Conservation (phyloP, 2,113 vertebrate genomes). For the Spizaetus ornatus region DNA sequence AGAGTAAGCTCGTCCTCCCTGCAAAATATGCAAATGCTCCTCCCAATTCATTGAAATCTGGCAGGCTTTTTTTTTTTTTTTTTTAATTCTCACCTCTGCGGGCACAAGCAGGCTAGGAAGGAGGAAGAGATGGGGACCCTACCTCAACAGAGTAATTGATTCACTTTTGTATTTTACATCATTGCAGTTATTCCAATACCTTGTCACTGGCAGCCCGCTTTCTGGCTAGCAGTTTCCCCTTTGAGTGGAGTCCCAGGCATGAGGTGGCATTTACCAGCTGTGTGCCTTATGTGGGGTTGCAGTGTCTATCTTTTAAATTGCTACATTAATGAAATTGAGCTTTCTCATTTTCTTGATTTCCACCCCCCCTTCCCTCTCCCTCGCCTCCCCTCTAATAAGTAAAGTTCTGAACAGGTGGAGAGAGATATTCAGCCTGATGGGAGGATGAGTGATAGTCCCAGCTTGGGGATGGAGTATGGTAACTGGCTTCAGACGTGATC, state of each 20-base stretch:
- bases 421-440: background rate
- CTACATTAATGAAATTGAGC: background rate
- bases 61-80: background rate
- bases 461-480: background rate
- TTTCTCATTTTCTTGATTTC: background rate
- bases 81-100: background rate
- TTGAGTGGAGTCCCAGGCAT: background rate
- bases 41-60: background rate
- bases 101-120: background rate
- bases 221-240: background rate
- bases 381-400: background rate
- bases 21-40: background rate
- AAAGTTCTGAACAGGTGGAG: background rate
- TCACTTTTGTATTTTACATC: background rate
- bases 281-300: background rate
- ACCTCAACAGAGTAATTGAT: background rate
- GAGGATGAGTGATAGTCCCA: background rate
- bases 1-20: fast-evolving
- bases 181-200: background rate
- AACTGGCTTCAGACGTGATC: background rate
- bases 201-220: background rate
- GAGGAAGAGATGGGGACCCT: background rate
- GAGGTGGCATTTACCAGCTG: background rate
- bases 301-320: background rate
- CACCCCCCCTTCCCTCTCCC: background rate